Conservation (phyloP, 2,797 vertebrate species). For the Cottoperca gobio region DNA sequence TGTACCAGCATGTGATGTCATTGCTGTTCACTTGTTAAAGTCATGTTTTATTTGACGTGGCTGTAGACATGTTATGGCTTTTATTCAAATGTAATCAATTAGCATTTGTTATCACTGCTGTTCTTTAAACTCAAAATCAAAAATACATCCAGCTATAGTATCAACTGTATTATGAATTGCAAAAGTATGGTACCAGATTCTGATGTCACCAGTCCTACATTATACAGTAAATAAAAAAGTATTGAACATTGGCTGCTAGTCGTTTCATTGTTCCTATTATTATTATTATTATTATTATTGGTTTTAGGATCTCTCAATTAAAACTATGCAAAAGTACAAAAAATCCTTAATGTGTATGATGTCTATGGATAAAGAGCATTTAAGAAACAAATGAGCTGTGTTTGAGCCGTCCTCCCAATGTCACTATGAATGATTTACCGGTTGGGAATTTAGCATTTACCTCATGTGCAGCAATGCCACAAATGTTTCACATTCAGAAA, state of each 20-base stretch:
- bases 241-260: background rate
- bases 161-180: background rate
- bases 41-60: background rate
- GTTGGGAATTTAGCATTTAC: constrained; percentile 18
- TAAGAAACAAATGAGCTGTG: background rate
- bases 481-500: constrained; percentile 15
- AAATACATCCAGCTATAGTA: no score
- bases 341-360: no score
- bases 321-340: background rate
- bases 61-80: background rate
- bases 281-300: background rate
- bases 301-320: background rate
- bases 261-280: background rate
- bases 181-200: background rate
- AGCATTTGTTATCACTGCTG: background rate
- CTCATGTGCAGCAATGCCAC: constrained; percentile 2
- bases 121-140: no score
- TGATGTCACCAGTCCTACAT: background rate
- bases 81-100: background rate
- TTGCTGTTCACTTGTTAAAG: background rate
- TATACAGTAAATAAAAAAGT: background rate
- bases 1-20: background rate
- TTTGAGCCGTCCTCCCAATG: no score
- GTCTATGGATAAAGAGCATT: background rate
- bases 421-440: constrained; percentile 5